phyloP scores from a whole-genome alignment of 2,113 vertebrate genomes.

The Blennius ocellaris region DNA sequence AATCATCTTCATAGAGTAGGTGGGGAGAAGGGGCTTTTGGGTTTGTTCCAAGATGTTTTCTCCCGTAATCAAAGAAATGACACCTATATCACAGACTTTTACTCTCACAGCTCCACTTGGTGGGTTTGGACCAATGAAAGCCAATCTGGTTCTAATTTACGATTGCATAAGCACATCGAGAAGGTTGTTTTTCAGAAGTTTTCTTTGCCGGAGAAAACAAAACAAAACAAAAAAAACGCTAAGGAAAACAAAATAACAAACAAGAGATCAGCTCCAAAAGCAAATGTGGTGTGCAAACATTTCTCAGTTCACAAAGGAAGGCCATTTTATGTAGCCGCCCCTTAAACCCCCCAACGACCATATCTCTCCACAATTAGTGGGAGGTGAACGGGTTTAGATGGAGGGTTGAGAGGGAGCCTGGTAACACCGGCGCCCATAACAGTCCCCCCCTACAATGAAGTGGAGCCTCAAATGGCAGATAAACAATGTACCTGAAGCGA shows the following conservation, averaged over 20 bases:
- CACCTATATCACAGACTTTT: constrained; percentile 47
- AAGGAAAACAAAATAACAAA: constrained; percentile 67
- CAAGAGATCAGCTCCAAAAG: constrained; percentile 48
- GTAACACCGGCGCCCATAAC: constrained; percentile 26
- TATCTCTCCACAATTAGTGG: constrained; percentile 46
- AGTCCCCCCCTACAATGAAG: constrained; percentile 35
- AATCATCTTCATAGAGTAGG: no score
- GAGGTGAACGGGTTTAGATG: constrained; percentile 61
- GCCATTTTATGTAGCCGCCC: constrained; percentile 30
- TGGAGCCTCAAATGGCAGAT: constrained; percentile 39
- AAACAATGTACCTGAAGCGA: constrained; percentile 58
- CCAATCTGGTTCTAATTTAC: constrained; percentile 74
- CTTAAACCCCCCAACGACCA: constrained; percentile 28
- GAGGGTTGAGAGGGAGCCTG: constrained; percentile 30
- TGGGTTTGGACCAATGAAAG: constrained; percentile 52
- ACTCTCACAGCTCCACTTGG: constrained; percentile 51
- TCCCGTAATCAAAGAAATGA: constrained; percentile 34
- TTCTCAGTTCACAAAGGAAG: constrained; percentile 28
- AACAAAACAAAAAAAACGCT: neutral
- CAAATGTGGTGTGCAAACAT: constrained; percentile 63
- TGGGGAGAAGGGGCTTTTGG: constrained; percentile 4
- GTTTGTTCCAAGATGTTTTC: constrained; percentile 31
- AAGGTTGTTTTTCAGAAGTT: constrained; percentile 66
- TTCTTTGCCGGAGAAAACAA: constrained; percentile 39
- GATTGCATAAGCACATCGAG: constrained; percentile 68